phyloP scores from a whole-genome alignment of 2,113 vertebrate genomes.

The Coreoperca whiteheadi region DNA sequence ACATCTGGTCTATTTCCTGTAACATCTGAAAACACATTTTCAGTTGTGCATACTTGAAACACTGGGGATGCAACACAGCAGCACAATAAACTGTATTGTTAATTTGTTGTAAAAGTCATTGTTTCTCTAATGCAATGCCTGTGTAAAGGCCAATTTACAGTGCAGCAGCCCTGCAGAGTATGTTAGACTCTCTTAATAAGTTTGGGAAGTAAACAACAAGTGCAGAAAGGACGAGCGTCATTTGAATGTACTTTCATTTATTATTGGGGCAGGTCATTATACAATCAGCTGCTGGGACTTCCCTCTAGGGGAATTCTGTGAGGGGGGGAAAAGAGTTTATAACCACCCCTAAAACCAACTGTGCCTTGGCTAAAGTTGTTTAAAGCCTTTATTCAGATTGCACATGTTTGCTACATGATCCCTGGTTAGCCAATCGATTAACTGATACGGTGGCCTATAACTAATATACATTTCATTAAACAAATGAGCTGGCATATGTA shows the following conservation, averaged over 20 bases:
- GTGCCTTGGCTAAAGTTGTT: not conserved
- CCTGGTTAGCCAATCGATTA: not conserved
- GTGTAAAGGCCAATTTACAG: not conserved
- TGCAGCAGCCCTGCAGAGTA: not conserved
- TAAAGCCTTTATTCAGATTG: not conserved
- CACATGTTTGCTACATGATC: not conserved
- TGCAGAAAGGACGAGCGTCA: not conserved
- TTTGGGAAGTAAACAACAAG: not conserved
- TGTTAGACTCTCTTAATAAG: not conserved
- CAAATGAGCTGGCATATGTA: not conserved
- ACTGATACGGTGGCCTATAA: not conserved
- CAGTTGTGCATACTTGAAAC: not conserved
- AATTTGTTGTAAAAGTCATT: not conserved
- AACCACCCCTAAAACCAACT: not conserved
- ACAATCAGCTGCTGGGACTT: not conserved
- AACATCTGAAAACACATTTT: slow-evolving; percentile 7
- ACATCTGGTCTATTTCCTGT: slow-evolving; percentile 17
- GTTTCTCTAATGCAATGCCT: not conserved
- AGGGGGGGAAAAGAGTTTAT: not conserved
- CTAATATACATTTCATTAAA: not conserved
- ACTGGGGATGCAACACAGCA: not conserved
- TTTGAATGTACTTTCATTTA: not conserved
- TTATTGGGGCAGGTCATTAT: not conserved
- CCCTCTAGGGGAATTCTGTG: not conserved
- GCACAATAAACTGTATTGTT: not conserved